Percentiles rank a stretch among this genome's conserved stretches.
These are phyloP conservation scores for Syrrhaptes paradoxus DNA, from an alignment of 2,113 vertebrate genomes.

Conservation along the genomic window DNA sequence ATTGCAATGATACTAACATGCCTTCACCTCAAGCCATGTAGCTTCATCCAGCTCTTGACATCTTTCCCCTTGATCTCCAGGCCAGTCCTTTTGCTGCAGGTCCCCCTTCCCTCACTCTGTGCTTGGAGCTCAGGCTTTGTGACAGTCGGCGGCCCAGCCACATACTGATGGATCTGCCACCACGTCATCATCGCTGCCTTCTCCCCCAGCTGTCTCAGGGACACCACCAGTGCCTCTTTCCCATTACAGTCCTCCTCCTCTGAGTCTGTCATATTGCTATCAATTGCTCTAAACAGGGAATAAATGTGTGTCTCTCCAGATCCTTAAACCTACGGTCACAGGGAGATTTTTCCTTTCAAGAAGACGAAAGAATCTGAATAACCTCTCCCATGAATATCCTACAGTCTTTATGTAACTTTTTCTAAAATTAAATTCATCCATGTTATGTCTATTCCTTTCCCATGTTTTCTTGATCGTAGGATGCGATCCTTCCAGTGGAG, in stretches of 20 bases:
- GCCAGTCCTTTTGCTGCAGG: not conserved
- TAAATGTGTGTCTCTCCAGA: not conserved
- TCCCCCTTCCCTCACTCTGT: not conserved
- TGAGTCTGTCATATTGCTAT: not conserved
- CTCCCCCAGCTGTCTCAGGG: fast-evolving
- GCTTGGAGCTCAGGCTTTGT: not conserved
- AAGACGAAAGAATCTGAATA: constrained; percentile 37
- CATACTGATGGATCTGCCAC: not conserved
- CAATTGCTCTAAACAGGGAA: not conserved
- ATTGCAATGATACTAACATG: not conserved
- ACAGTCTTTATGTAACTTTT: constrained; percentile 45
- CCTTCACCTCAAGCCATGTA: not conserved
- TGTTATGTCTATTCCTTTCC: constrained; percentile 68
- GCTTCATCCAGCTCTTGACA: not conserved
- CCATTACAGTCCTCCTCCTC: not conserved
- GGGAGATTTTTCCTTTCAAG: not conserved
- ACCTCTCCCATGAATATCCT: not conserved
- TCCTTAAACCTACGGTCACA: not conserved
- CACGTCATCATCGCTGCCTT: not conserved
- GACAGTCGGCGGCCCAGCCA: fast-evolving
- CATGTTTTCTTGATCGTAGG: constrained; percentile 56
- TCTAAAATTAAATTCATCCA: constrained; percentile 61
- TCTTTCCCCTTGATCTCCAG: not conserved
- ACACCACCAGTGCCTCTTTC: not conserved
- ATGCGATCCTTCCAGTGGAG: constrained; percentile 50